Evolutionary conservation across 1,140 invertebrate species (phyloP).

Genomic region (Acromyrmex charruanus): DNA sequence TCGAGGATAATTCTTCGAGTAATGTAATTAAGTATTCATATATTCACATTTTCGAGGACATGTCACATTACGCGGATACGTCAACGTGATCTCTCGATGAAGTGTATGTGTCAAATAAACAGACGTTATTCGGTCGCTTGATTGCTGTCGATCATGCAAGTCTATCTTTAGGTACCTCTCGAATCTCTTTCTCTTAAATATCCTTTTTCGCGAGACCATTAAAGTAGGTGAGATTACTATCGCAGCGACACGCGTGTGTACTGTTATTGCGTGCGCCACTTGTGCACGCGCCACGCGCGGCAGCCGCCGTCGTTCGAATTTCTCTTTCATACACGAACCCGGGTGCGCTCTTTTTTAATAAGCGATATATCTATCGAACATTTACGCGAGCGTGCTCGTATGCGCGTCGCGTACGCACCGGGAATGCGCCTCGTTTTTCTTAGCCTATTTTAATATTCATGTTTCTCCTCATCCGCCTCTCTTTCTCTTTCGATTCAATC

Average conservation of each 20-base stretch:
- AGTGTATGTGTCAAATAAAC: background rate
- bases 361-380: constrained; percentile 46
- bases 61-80: background rate
- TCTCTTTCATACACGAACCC: constrained; percentile 35
- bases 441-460: constrained; percentile 24
- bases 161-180: background rate
- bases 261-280: constrained; percentile 49
- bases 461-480: too few relatives aligned
- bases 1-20: background rate
- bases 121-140: background rate
- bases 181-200: background rate
- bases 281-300: constrained; percentile 49
- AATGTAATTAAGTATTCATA: background rate
- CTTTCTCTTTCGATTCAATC: constrained; percentile 15
- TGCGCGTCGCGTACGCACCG: constrained; percentile 8
- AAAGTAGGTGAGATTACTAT: constrained; percentile 40
- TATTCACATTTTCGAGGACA: background rate
- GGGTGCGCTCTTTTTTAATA: constrained; percentile 43
- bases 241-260: constrained; percentile 39
- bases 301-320: constrained; percentile 35
- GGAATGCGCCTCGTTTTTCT: constrained; percentile 24
- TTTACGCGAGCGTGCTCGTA: background rate
- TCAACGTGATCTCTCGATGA: background rate
- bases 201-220: background rate
- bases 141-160: background rate